phyloP scores from a whole-genome alignment of 2,113 vertebrate species.

The Istiophorus platypterus region DNA sequence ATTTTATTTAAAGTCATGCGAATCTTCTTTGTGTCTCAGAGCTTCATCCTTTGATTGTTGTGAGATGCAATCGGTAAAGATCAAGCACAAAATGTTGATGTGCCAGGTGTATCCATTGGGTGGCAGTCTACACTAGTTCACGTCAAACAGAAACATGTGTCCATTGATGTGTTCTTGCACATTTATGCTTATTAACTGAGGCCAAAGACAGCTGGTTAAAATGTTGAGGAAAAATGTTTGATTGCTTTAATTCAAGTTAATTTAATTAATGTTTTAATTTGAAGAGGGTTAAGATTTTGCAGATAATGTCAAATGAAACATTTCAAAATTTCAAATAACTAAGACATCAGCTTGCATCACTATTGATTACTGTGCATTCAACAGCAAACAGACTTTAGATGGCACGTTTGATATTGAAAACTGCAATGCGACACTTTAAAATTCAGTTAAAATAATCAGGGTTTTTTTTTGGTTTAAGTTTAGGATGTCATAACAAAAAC shows the following conservation, averaged over 20 bases:
- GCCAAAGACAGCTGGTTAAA: background rate
- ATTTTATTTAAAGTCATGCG: background rate
- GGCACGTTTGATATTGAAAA: background rate
- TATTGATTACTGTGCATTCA: background rate
- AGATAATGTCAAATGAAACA: background rate
- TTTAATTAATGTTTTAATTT: background rate
- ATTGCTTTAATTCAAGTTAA: background rate
- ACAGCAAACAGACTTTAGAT: background rate
- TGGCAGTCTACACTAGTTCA: conserved; percentile 53
- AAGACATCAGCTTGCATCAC: background rate
- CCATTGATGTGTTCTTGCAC: background rate
- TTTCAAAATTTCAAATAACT: background rate
- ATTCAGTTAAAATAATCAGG: no score
- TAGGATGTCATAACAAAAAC: background rate
- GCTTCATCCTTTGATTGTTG: background rate
- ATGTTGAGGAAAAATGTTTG: background rate
- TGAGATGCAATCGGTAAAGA: background rate
- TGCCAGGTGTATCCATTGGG: conserved; percentile 54
- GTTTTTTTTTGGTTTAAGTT: background rate
- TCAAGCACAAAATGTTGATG: conserved; percentile 1
- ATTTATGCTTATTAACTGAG: background rate
- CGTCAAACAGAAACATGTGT: background rate
- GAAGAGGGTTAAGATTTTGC: background rate
- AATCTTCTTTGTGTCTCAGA: background rate
- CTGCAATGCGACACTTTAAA: background rate